Evolutionary conservation across 2,113 vertebrate species (phyloP).

Genomic region (Eidolon helvum): DNA sequence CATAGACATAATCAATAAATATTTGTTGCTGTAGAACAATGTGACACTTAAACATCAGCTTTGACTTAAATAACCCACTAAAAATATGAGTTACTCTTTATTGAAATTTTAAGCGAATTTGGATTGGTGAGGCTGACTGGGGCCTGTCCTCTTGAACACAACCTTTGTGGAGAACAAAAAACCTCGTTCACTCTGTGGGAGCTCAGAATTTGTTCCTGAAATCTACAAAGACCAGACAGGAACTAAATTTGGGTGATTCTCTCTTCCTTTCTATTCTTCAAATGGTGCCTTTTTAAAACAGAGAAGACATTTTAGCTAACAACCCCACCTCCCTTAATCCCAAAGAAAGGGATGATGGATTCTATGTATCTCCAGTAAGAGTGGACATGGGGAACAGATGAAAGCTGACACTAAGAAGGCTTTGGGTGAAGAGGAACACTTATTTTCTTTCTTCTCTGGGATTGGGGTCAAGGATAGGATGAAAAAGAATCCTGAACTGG

Average conservation of each 20-base stretch:
- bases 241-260: slow-evolving; percentile 75
- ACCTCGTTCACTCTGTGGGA: slow-evolving; percentile 63
- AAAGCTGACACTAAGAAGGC: not conserved
- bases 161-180: slow-evolving; percentile 75
- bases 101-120: slow-evolving; percentile 57
- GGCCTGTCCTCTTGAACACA: slow-evolving; percentile 63
- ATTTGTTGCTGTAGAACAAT: slow-evolving; percentile 35
- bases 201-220: slow-evolving; percentile 65
- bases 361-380: not conserved
- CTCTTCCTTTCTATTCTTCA: slow-evolving; percentile 62
- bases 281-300: slow-evolving; percentile 59
- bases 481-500: not conserved
- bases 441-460: slow-evolving; percentile 18
- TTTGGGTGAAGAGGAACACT: not conserved
- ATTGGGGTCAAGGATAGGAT: not conserved
- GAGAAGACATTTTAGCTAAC: slow-evolving; percentile 58
- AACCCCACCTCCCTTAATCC: slow-evolving; percentile 22
- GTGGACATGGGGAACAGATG: not conserved
- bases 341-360: slow-evolving; percentile 26
- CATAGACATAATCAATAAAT: slow-evolving; percentile 58
- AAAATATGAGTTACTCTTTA: slow-evolving; percentile 57
- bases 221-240: slow-evolving; percentile 73
- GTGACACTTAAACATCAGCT: slow-evolving; percentile 37
- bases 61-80: slow-evolving; percentile 65
- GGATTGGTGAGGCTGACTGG: slow-evolving; percentile 53